phyloP scores from a whole-genome alignment of 2,113 vertebrate genomes.

The Emydocephalus ijimae region DNA sequence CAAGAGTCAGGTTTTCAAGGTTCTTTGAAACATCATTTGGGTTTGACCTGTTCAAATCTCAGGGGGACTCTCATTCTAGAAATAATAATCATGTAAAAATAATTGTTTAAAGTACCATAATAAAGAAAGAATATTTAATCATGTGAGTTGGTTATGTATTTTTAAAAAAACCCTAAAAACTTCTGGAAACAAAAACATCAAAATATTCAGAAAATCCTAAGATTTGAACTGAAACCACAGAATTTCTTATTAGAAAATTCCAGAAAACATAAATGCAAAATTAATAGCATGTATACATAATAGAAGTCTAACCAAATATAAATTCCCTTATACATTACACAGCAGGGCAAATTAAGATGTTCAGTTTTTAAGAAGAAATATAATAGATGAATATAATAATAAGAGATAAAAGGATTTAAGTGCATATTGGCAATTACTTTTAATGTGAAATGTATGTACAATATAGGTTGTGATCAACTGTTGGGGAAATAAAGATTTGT shows the following conservation, averaged over 20 bases:
- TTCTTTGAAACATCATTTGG: not conserved
- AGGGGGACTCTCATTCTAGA: not conserved
- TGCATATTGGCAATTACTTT: not conserved
- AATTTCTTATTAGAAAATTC: not conserved
- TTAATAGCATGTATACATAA: not conserved
- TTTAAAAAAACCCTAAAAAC: not conserved
- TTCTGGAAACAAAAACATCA: not conserved
- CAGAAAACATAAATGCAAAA: not conserved
- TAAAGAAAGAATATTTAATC: not conserved
- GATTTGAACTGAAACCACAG: not conserved
- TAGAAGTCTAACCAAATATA: not conserved
- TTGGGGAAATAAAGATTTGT: not conserved
- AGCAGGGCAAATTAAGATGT: not conserved
- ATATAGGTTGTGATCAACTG: not conserved
- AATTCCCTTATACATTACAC: not conserved
- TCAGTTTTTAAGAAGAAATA: not conserved
- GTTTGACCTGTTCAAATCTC: not conserved
- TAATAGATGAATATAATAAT: not conserved
- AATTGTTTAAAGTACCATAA: not conserved
- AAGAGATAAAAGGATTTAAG: not conserved
- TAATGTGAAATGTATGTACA: not conserved
- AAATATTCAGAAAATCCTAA: not conserved
- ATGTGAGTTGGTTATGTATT: not conserved
- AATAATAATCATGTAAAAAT: not conserved
- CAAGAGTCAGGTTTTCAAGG: not conserved